Evolutionary conservation across 2,888 invertebrate genomes (phyloP), one percentile per base, ranked within the genome.

Genomic region (Heliothis peltigera): DNA sequence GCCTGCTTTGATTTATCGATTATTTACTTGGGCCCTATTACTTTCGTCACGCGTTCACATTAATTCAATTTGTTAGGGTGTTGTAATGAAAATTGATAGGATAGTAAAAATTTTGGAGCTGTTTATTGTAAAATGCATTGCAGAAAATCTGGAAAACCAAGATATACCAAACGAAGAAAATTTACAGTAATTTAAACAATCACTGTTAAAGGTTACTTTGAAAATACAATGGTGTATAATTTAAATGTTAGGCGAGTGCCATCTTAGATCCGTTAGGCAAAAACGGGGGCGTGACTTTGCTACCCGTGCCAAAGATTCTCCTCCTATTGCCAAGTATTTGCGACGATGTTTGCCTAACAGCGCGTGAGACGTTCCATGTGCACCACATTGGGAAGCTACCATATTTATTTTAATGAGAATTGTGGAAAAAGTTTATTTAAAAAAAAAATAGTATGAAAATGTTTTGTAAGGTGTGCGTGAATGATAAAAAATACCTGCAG

Each of bases 321-420:
- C 79, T 63, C 63, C 65, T 83, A 83, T 82, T 90, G 90, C 90
- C 90, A 90, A 91, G 84, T 87, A 86, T 88, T 84, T 70, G 73
- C 74, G 71, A 61, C 71, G 70, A 70, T 77, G 84, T 81, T 82
- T 82, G 81, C 78, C 83, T 75, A 79, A 81, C 77, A 71, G 71
- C 68, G 44, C 59, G 55, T 48, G 59, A 56, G 66, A 42, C 60
- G 56, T 44, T 73, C 56, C 74, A 77, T 65, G 78, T 73, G 75
- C 51, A 73, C 56, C 78, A 77, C 78, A 46, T 52, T 28, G 25
- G 55, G 58, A 49, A 63, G 46, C 35, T 42, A 39, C 44, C 28
- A 19, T 58, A 72, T 77, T 58, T 52, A 71, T 46, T 64, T 55
- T 62, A 19, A 21, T 46, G 22, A 17, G 51, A 64, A 32, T 57